Evolutionary conservation across 2,797 vertebrate genomes (phyloP), one percentile per base, ranked within the genome.

Genomic region (Sciurus carolinensis): DNA sequence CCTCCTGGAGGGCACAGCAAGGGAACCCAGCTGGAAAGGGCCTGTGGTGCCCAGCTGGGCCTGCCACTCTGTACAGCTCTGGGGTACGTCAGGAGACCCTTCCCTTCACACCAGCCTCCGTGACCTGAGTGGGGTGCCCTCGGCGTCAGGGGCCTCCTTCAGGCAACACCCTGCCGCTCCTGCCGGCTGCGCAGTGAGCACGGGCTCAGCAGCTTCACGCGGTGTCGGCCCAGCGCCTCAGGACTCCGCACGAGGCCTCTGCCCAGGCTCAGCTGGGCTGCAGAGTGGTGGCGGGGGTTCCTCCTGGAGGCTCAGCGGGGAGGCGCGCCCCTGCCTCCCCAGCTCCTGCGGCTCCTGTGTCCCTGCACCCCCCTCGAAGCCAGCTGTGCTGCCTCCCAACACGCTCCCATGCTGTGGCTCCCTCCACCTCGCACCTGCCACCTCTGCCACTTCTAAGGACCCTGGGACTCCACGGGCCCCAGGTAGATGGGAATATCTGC

Each of bases 121-220:
- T 15, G 22, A 11, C 47, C 59, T 7, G 12, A 36, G 47, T 6
- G 33, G 9, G 28, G 26, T 28, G 26, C 26, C n/a, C 26, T 33
- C 10, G 0, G 66, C 26, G 4, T 6, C 0, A 15, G 22, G 39
- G 39, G 3, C 18, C 18, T 59, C 8, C 67, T 39, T 17, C 54
- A 30, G 47, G 17, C 30, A 47, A 71, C 39, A 33, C 28, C 1
- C 12, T 1, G 11, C 44, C 22, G 52, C 39, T 44, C 39, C 44
- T 39, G 39, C 39, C 39, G 3, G 39, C 39, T 39, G 39, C 39
- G 39, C 39, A 39, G 39, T 39, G 39, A 39, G 36, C n/a, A 54
- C n/a, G 10, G 10, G 8, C 14, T 28, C 67, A 28, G 50, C 47
- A 39, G 39, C 39, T 39, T 39, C 39, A 39, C 39, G 39, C 39